phyloP scores from a whole-genome alignment of 2,797 vertebrate species.

The Hemitrygon akajei region DNA sequence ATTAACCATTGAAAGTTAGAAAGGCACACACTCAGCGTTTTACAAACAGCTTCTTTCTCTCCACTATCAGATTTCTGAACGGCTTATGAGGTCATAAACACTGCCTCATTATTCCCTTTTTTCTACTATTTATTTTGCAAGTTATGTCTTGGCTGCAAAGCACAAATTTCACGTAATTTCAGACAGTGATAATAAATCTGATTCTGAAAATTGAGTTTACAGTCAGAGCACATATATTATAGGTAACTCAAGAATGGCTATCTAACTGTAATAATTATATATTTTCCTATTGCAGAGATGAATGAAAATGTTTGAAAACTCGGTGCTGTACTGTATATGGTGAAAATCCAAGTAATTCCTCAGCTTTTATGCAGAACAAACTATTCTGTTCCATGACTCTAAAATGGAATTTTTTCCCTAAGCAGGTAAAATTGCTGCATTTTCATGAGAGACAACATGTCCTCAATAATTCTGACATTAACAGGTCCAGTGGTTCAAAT shows the following conservation, averaged over 20 bases:
- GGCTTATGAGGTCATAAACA: too few relatives aligned
- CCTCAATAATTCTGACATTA: slow-evolving; percentile 37
- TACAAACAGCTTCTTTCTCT: too few relatives aligned
- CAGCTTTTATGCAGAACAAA: not conserved
- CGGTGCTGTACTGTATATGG: not conserved
- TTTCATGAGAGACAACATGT: slow-evolving; percentile 31
- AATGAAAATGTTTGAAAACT: not conserved
- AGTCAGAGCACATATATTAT: not conserved
- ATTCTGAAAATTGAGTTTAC: not conserved
- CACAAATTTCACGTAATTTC: too few relatives aligned
- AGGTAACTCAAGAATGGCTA: not conserved
- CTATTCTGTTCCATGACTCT: slow-evolving; percentile 14
- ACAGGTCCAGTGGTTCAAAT: slow-evolving; percentile 31
- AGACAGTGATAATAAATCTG: not conserved
- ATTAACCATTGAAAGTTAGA: not conserved
- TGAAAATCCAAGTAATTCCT: not conserved
- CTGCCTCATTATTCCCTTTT: not conserved
- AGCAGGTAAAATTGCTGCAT: slow-evolving; percentile 18
- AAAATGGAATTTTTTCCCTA: not conserved
- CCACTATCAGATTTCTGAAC: too few relatives aligned
- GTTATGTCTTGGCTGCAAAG: too few relatives aligned
- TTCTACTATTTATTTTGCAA: too few relatives aligned
- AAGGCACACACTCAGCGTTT: too few relatives aligned
- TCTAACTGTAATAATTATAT: not conserved
- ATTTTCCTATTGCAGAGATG: not conserved